Base-by-base conservation (phyloP, 2,888 invertebrate species). In the Taphrorychus bicolor region DNA sequence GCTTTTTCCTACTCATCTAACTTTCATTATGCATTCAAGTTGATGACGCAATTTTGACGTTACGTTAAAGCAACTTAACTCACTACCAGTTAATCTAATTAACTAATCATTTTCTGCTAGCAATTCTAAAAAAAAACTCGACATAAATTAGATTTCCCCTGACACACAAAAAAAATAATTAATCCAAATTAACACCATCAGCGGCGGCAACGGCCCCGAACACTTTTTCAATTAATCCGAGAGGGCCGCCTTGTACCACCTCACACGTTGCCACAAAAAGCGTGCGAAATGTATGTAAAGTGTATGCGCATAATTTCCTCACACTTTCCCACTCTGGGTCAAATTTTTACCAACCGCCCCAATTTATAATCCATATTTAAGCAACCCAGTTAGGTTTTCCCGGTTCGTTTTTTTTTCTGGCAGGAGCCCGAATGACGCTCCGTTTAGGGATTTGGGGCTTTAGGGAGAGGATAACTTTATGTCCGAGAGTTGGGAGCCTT, bases 311-410 rank as follows among this genome's bases (percentile, higher is more conserved):
- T 62, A 62, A 62, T 56, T 62, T 62, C 32, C 62, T 54, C 54
- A 54, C 62, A 54, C 56, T 62, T 56, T 56, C 56, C n/a, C 42
- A 54, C 49, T 60, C 32, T 19, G 48, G 62, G 56, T 22, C 40
- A 53, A 54, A 45, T 40, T 45, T 53, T 62, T 62, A 41, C 45
- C 53, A n/a, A n/a, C 45, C 42, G 14, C 45, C 22, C 48, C 45
- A 53, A 62, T 62, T 62, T 54, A 42, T 62, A 24, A 62, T 62
- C 62, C 56, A 62, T 62, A 62, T 62, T 62, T 62, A 62, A 62
- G 48, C 56, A 45, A 42, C 45, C 41, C 45, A 56, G 23, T 53
- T 42, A 40, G 42, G 56, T 21, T 54, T 62, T 42, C 23, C 52
- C 41, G 32, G 7, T 41, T 40, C 19, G 24, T 32, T 3, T 3